phyloP scores from a whole-genome alignment of 2,888 invertebrate genomes.

The Limenitis arthemis region DNA sequence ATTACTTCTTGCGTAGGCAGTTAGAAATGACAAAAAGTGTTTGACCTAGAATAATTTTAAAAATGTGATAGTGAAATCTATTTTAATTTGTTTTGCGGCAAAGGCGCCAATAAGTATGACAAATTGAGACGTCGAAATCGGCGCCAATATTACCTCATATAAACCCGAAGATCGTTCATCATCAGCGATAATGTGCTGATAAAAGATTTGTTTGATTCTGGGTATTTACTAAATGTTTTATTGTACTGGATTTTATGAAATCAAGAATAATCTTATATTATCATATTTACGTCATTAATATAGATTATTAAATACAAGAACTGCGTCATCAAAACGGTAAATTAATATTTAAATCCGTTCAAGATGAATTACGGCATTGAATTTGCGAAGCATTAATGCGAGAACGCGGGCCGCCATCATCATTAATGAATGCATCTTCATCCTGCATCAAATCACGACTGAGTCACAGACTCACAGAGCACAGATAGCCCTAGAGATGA shows the following conservation, averaged over 20 bases:
- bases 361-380: slow-evolving; percentile 19
- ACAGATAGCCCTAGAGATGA: too few relatives aligned
- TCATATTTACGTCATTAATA: not conserved
- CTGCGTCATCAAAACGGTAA: slow-evolving; percentile 8
- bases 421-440: slow-evolving; percentile 56
- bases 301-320: not conserved
- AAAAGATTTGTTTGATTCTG: slow-evolving; percentile 11
- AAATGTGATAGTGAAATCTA: slow-evolving; percentile 28
- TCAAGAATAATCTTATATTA: slow-evolving; percentile 1
- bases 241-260: not conserved
- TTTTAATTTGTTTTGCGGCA: slow-evolving; percentile 24
- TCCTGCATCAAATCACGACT: slow-evolving; percentile 53
- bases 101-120: slow-evolving; percentile 22
- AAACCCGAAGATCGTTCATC: slow-evolving; percentile 14
- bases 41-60: slow-evolving; percentile 37
- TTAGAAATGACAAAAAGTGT: slow-evolving; percentile 62
- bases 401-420: slow-evolving; percentile 39
- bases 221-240: not conserved
- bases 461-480: slow-evolving; percentile 36
- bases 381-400: slow-evolving; percentile 27
- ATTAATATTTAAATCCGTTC: slow-evolving; percentile 13
- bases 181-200: slow-evolving; percentile 12
- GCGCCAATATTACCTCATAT: slow-evolving; percentile 13
- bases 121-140: slow-evolving; percentile 20
- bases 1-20: slow-evolving; percentile 66